phyloP scores from a whole-genome alignment of 2,888 invertebrate genomes.

The Brachypterus glaber region DNA sequence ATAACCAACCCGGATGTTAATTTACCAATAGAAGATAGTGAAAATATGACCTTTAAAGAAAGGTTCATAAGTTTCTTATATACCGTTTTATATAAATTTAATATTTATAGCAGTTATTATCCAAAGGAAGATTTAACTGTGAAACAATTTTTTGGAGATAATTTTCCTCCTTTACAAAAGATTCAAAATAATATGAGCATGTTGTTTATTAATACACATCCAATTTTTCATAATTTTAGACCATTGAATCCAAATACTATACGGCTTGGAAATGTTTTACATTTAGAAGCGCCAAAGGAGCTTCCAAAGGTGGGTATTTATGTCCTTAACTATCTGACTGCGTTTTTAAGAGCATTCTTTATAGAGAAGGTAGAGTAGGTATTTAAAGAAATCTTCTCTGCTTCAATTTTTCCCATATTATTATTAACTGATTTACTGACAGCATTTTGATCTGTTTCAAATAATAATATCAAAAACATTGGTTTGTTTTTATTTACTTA shows the following conservation, averaged over 20 bases:
- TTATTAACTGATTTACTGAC: too few relatives aligned
- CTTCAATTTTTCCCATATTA: too few relatives aligned
- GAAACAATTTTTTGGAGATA: constrained; percentile 24
- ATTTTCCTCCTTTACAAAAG: constrained; percentile 22
- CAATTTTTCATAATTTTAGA: constrained; percentile 30
- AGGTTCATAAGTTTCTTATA: constrained; percentile 6
- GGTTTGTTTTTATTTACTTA: too few relatives aligned
- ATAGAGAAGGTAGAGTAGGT: too few relatives aligned
- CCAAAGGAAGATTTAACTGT: constrained; percentile 18
- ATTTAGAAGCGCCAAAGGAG: constrained; percentile 22
- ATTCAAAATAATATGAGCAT: constrained; percentile 25
- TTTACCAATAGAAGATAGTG: constrained; percentile 12
- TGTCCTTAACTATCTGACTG: too few relatives aligned
- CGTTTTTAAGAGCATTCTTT: too few relatives aligned
- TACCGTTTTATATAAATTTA: not conserved
- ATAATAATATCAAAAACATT: too few relatives aligned
- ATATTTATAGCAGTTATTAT: constrained; percentile 8
- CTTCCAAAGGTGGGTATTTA: constrained; percentile 28
- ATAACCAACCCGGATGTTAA: constrained; percentile 27
- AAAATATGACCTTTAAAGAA: constrained; percentile 3
- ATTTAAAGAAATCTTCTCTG: too few relatives aligned
- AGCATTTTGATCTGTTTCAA: too few relatives aligned
- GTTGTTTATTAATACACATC: constrained; percentile 33
- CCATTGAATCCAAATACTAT: constrained; percentile 32
- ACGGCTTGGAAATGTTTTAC: constrained; percentile 29